These are phyloP conservation scores for Laupala kohalensis DNA, from an alignment of 1,140 invertebrate species.

Conservation along the genomic window DNA sequence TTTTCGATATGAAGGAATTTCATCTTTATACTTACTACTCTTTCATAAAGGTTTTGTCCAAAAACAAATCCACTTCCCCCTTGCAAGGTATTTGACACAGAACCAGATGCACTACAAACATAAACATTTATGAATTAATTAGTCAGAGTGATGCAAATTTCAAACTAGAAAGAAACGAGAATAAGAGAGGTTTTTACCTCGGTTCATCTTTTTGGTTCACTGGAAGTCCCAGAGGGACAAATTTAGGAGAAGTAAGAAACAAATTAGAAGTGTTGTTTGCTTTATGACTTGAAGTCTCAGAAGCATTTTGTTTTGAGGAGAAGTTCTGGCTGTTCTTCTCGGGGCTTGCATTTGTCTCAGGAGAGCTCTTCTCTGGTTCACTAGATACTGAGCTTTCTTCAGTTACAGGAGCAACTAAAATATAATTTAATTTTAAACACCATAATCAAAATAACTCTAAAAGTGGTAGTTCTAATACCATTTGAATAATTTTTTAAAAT, in stretches of 20 bases:
- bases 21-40: conserved; percentile 46
- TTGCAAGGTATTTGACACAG: conserved; percentile 17
- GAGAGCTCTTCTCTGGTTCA: background rate
- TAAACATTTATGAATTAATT: background rate
- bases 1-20: too few species aligned
- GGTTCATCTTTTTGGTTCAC: background rate
- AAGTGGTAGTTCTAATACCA: too few species aligned
- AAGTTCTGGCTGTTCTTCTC: background rate
- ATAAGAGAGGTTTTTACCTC: background rate
- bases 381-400: background rate
- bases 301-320: background rate
- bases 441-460: too few species aligned
- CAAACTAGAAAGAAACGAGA: background rate
- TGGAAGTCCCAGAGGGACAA: conserved; percentile 1
- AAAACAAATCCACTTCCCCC: conserved; percentile 56
- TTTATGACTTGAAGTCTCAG: background rate
- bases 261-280: background rate
- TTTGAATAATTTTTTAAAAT: too few species aligned
- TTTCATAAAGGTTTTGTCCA: conserved; percentile 79
- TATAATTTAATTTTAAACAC: background rate
- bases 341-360: background rate
- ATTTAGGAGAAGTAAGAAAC: background rate
- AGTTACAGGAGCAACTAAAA: background rate
- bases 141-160: background rate
- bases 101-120: background rate